Conservation (phyloP, 2,797 vertebrate genomes). For the Menidia menidia region DNA sequence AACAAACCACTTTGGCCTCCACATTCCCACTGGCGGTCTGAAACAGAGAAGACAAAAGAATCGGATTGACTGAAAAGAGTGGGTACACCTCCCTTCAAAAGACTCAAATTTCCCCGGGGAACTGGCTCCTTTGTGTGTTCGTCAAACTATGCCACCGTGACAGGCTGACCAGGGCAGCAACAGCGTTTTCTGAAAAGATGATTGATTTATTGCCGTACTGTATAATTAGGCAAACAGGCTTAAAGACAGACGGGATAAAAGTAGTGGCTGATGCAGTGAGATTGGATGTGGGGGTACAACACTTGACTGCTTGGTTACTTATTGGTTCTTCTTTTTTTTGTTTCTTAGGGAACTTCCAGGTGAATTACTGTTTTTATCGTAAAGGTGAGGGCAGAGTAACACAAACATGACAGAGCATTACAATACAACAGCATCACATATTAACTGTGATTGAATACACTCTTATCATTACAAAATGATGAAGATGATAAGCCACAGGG, state of each 20-base stretch:
- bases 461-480: slow-evolving; percentile 7
- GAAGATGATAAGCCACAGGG: not conserved
- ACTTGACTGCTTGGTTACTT: slow-evolving; percentile 3
- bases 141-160: slow-evolving; percentile 53
- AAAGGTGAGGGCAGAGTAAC: slow-evolving; percentile 8
- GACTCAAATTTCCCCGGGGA: slow-evolving; percentile 65
- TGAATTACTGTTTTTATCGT: not conserved
- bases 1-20: slow-evolving; percentile 98
- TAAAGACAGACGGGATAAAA: slow-evolving; percentile 50
- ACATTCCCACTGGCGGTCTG: slow-evolving; percentile 97
- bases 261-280: slow-evolving; percentile 35
- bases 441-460: not conserved
- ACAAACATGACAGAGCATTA: slow-evolving; percentile 4
- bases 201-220: slow-evolving; percentile 59
- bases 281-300: slow-evolving; percentile 10
- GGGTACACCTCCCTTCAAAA: slow-evolving; percentile 38
- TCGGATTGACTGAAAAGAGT: slow-evolving; percentile 27
- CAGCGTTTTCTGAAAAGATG: slow-evolving; percentile 43
- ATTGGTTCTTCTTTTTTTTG: not conserved
- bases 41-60: slow-evolving; percentile 60
- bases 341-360: not conserved
- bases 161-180: slow-evolving; percentile 43
- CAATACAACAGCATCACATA: not conserved
- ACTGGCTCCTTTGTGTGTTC: slow-evolving; percentile 42
- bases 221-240: slow-evolving; percentile 59